Evolutionary conservation across 2,113 vertebrate species (phyloP).

Genomic region (Albula goreensis): DNA sequence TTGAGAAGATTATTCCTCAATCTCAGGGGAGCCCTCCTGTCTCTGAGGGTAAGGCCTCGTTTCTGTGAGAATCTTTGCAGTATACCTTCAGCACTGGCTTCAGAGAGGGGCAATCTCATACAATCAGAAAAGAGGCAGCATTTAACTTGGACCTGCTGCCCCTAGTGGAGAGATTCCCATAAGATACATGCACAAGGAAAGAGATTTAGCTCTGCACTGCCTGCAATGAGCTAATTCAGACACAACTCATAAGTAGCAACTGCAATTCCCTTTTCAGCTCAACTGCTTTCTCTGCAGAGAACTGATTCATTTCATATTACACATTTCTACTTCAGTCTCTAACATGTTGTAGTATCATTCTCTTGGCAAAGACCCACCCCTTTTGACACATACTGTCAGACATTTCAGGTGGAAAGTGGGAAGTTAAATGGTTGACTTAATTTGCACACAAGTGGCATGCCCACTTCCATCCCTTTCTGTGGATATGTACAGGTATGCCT

Average conservation of each 20-base stretch:
- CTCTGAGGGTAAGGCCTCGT: background rate
- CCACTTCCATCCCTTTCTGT: constrained; percentile 40
- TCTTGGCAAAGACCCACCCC: background rate
- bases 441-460: background rate
- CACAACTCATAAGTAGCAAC: constrained; percentile 22
- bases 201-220: background rate
- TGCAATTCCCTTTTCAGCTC: background rate
- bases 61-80: background rate
- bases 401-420: background rate
- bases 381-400: background rate
- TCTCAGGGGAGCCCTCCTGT: background rate
- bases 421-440: background rate
- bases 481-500: constrained; percentile 55
- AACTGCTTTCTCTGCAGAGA: background rate
- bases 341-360: background rate
- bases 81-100: background rate
- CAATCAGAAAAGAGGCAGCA: background rate
- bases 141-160: constrained; percentile 46
- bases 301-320: background rate
- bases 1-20: background rate
- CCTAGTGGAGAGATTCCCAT: constrained; percentile 41
- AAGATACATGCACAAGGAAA: background rate
- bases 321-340: background rate
- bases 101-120: background rate
- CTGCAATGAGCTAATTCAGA: constrained; percentile 17